Evolutionary conservation across 2,113 vertebrate species (phyloP).

Genomic region (Budorcas taxicolor): DNA sequence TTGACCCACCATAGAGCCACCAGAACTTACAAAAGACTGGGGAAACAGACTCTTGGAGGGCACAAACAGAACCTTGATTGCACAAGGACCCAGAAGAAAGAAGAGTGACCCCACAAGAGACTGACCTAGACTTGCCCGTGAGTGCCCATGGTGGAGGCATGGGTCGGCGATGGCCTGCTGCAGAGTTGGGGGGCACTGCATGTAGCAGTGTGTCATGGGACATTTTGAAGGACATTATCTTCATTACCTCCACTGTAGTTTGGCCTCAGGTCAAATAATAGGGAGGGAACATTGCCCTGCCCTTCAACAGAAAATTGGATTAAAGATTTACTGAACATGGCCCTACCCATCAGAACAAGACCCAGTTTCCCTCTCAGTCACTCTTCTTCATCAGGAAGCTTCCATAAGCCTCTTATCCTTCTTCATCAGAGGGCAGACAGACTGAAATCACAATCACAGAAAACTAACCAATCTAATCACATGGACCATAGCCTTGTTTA

Average conservation of each 20-base stretch:
- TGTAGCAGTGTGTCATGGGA: not conserved
- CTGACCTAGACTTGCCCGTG: not conserved
- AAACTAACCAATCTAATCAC: not conserved
- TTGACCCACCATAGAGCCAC: not conserved
- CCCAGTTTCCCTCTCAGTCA: not conserved
- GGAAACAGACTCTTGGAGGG: not conserved
- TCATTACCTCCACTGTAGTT: not conserved
- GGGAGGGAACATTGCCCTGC: not conserved
- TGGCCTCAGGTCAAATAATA: not conserved
- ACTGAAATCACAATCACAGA: not conserved
- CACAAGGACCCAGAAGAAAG: not conserved
- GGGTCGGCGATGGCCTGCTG: fast-evolving
- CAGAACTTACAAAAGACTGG: not conserved
- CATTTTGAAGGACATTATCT: not conserved
- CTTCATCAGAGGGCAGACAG: not conserved
- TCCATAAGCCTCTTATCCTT: not conserved
- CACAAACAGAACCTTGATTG: not conserved
- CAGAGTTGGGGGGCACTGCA: not conserved
- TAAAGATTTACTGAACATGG: not conserved
- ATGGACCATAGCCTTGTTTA: not conserved
- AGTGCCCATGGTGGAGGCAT: not conserved
- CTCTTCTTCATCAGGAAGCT: not conserved
- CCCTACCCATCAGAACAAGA: not conserved
- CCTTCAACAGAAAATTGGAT: not conserved
- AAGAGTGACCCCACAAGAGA: not conserved